A percentile compares a stretch with the other conserved stretches of the same genome.
Conservation (phyloP, 2,888 invertebrate genomes). For the Physocephala rufipes region DNA sequence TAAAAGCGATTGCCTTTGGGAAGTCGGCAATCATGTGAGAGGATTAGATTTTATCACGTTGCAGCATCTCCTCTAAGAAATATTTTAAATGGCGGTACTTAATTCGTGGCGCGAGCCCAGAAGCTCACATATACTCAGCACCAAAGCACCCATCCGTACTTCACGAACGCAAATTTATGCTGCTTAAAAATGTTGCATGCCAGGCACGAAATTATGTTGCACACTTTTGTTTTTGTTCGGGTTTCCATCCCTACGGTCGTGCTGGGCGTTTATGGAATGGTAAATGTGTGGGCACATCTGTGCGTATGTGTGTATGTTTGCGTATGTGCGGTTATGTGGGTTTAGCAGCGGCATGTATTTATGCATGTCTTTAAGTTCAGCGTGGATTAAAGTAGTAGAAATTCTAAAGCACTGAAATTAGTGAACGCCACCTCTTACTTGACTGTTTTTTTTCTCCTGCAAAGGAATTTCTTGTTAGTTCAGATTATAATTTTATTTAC, state of each 20-base stretch:
- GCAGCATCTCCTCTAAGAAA: background rate
- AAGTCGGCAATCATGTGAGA: no score
- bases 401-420: constrained; percentile 27
- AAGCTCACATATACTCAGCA: background rate
- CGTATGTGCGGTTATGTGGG: background rate
- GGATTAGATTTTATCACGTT: no score
- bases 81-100: constrained; percentile 24
- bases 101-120: constrained; percentile 29
- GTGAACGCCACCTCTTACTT: constrained; percentile 16
- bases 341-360: background rate
- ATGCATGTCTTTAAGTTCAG: background rate
- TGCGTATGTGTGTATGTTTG: no score
- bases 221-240: background rate
- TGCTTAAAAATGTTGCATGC: constrained; percentile 27
- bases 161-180: constrained; percentile 1
- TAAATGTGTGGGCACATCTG: no score
- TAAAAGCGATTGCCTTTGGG: no score
- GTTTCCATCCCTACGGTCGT: background rate
- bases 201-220: constrained; percentile 17
- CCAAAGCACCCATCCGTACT: background rate
- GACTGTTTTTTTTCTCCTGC: constrained; percentile 10
- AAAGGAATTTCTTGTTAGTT: no score
- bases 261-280: background rate
- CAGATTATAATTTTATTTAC: no score
- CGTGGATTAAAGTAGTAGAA: constrained; percentile 5